Evolutionary conservation across 2,113 vertebrate genomes (phyloP), one percentile per base, ranked within the genome.

Genomic region (Boulengeromyrus knoepffleri): DNA sequence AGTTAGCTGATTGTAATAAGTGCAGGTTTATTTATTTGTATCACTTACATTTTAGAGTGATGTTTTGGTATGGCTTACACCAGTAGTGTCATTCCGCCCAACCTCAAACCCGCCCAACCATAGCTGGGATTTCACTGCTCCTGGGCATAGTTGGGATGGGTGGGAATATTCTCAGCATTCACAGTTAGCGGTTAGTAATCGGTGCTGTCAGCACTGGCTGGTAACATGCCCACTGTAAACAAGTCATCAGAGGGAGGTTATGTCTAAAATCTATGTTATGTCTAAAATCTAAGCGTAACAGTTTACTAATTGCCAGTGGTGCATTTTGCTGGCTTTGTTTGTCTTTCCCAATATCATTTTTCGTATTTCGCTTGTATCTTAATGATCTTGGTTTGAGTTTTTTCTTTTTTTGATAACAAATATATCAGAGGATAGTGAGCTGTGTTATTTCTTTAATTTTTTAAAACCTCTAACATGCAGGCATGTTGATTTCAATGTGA

Each of bases 401-500:
- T 56, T 84, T 92, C 93, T 87, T 92, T 92, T 91, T 92, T 94
- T 94, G 94, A 92, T 91, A 91, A 92, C 89, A 92, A 47, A 84
- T 84, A 87, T 74, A 83, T 49, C 15, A 92, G 90, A 90, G 91
- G 91, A 91, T 93, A 90, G 91, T 92, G 94, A 92, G 90, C 90
- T 93, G 94, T 93, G 92, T 93, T 46, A 88, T 92, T 42, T 86
- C 62, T 90, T 90, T 91, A 89, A 90, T 92, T 31, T 87, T 92
- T 90, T 93, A 50, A 93, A 93, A 92, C 0, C 88, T 92, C 92
- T 95, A 97, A 97, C 96, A 96, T 97, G 97, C 97, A 96, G 97
- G 97, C 97, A 96, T 97, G 96, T 97, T 96, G 95, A 95, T 93
- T 92, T 91, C 90, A 94, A 92, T 88, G 88, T 92, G 91, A 87